Evolutionary conservation across 2,113 vertebrate species (phyloP).

Genomic region (Alethe castanea): DNA sequence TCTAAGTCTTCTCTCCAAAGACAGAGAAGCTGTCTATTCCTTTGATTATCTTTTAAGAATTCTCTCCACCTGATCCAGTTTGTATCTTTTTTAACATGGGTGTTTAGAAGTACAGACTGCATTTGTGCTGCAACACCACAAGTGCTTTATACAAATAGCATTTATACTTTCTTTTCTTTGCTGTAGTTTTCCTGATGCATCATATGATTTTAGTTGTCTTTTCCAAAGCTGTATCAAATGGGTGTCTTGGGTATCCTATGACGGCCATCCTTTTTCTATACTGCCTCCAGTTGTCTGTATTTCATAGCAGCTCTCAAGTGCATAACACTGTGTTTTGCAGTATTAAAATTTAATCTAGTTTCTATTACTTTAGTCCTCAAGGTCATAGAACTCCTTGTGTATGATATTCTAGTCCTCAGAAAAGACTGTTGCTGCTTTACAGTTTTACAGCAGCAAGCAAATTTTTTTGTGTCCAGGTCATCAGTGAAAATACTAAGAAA

Average conservation of each 20-base stretch:
- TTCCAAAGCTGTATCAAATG: not conserved
- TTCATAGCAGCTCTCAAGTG: not conserved
- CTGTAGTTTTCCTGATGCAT: not conserved
- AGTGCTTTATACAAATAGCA: not conserved
- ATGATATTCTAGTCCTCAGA: not conserved
- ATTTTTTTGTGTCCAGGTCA: not conserved
- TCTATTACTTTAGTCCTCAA: not conserved
- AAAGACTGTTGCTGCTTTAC: not conserved
- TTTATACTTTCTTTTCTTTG: not conserved
- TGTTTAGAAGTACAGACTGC: not conserved
- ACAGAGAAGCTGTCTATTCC: not conserved
- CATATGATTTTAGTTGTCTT: not conserved
- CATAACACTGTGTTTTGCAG: not conserved
- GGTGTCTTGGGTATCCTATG: not conserved
- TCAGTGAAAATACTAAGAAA: not conserved
- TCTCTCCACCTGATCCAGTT: not conserved
- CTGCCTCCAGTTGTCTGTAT: not conserved
- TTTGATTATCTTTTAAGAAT: not conserved
- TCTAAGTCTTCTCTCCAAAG: not conserved
- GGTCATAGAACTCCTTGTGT: not conserved
- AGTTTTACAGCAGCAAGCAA: not conserved
- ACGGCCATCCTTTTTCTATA: not conserved
- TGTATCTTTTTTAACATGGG: not conserved
- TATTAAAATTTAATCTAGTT: constrained; percentile 6
- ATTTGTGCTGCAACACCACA: not conserved